Conservation (phyloP, 2,888 invertebrate genomes). For the Amblyteles armatorius region DNA sequence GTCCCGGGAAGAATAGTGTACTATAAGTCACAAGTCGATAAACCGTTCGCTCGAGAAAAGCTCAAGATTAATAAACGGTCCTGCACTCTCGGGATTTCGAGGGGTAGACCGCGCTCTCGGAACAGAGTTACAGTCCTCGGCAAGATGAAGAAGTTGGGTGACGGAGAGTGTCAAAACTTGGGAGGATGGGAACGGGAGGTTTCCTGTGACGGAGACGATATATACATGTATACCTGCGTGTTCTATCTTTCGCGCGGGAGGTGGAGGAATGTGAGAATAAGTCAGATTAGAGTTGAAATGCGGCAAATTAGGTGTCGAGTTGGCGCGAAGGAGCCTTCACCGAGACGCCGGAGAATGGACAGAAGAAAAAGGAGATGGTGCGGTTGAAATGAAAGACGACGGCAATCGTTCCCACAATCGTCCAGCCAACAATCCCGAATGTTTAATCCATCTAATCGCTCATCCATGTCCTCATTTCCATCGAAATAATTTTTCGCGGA, state of each 20-base stretch:
- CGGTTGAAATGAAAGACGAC: slow-evolving; percentile 50
- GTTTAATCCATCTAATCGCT: slow-evolving; percentile 46
- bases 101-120: neutral
- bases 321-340: slow-evolving; percentile 40
- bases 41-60: slow-evolving; percentile 1
- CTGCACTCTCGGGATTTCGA: slow-evolving; percentile 20
- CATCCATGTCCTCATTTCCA: neutral
- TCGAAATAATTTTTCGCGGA: neutral
- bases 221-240: slow-evolving; percentile 30
- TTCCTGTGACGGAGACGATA: neutral
- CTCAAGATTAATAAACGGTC: slow-evolving; percentile 19
- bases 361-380: slow-evolving; percentile 36
- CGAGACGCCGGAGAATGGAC: slow-evolving; percentile 17
- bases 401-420: slow-evolving; percentile 32
- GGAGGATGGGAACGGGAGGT: slow-evolving; percentile 13
- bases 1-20: neutral
- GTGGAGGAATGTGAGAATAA: slow-evolving; percentile 69
- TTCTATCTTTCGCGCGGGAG: neutral
- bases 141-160: neutral
- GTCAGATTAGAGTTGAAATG: slow-evolving; percentile 77
- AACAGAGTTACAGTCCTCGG: neutral
- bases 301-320: slow-evolving; percentile 78
- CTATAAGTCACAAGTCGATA: slow-evolving; percentile 9
- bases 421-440: slow-evolving; percentile 13
- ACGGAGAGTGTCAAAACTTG: slow-evolving; percentile 35